Evolutionary conservation across 2,113 vertebrate species (phyloP), one percentile per base, ranked within the genome.

Genomic region (Microtus richardsoni): DNA sequence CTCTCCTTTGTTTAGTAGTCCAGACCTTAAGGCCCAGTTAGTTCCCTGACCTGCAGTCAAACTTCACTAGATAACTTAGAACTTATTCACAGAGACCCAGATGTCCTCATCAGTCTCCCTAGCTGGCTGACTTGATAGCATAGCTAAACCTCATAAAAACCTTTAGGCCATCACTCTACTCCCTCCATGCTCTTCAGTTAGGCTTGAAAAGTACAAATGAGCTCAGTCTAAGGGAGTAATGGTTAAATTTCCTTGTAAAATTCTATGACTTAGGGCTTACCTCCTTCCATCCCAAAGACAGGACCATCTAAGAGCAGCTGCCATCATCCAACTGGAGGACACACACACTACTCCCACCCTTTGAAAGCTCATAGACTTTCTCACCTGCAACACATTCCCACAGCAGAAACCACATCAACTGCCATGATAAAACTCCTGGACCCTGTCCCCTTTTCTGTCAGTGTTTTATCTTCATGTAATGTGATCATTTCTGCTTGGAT

Each of bases 401-500:
- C 44, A 4, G 5, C 71, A 90, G 82, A 52, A 78, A 39, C 75
- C 26, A 30, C 60, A 39, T 78, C 88, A 49, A 2, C 92, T 62
- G 36, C 68, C 24, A 39, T 16, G 5, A 2, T 41, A 41, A 41
- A 64, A 36, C 54, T 52, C 28, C 64, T 28, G 19, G 36, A 6
- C 14, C 17, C 0, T 24, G 21, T 49, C 30, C 17, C 75, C 88
- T 62, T 4, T 71, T 58, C 83, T 17, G 21, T 47, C 47, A 13
- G 2, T 3, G 8, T 7, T 12, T 62, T 73, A n/a, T n/a, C 86
- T 26, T 36, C 60, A 16, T 62, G 60, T 47, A n/a, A 49, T 36
- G 36, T 44, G n/a, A 1, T 39, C 68, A 39, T 91, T 96, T 92
- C 79, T 82, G 12, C 30, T 58, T 86, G 54, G 88, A 54, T 47